phyloP scores from a whole-genome alignment of 2,888 invertebrate genomes.

The Molanna angustata region DNA sequence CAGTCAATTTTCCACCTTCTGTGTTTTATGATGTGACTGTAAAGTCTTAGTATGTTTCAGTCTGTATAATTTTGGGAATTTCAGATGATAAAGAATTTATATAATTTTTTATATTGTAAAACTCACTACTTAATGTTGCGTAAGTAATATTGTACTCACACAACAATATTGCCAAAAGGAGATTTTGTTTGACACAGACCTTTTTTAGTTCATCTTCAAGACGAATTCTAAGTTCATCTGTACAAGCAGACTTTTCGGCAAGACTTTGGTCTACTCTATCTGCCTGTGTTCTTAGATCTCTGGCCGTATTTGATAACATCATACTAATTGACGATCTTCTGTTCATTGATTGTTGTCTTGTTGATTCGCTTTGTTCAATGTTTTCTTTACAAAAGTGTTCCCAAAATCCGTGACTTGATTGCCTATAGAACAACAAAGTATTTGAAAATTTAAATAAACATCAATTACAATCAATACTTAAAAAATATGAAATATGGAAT shows the following conservation, averaged over 20 bases:
- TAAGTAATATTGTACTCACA: no score
- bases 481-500: background rate
- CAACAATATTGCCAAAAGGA: no score
- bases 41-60: no score
- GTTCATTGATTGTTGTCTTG: conserved; percentile 70
- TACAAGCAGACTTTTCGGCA: conserved; percentile 71
- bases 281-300: conserved; percentile 80
- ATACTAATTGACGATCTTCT: conserved; percentile 70
- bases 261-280: conserved; percentile 77
- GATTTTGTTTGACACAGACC: no score
- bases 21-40: no score
- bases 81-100: no score
- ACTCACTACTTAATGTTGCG: no score
- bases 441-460: no score
- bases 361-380: conserved; percentile 70
- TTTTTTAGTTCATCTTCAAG: conserved; percentile 66
- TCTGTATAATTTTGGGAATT: no score
- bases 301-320: conserved; percentile 70
- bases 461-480: no score
- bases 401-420: conserved; percentile 80
- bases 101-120: no score
- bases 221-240: conserved; percentile 68
- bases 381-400: conserved; percentile 79
- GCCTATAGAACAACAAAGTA: conserved; percentile 49
- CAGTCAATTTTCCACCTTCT: no score